Evolutionary conservation across 1,140 invertebrate species (phyloP).

Genomic region (Pomacea maculata): DNA sequence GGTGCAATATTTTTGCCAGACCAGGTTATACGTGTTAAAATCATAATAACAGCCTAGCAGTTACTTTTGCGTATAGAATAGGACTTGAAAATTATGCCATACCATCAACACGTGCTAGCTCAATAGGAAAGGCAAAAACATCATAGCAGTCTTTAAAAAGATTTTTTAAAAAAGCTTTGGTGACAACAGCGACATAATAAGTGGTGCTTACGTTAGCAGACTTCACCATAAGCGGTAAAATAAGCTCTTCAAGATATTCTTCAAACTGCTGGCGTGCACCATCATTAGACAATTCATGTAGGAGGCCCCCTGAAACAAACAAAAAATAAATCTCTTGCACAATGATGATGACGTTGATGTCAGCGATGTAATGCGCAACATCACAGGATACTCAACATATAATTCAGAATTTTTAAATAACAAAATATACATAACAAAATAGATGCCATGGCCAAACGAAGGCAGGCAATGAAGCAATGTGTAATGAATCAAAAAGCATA

Average conservation of each 20-base stretch:
- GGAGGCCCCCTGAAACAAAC: slow-evolving; percentile 79
- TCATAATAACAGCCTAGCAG: not conserved
- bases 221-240: slow-evolving; percentile 95
- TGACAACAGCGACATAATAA: slow-evolving; percentile 23
- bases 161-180: not conserved
- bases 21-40: not conserved
- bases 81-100: not conserved
- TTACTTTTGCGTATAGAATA: too few relatives aligned
- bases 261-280: slow-evolving; percentile 97
- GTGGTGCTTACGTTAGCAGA: slow-evolving; percentile 88
- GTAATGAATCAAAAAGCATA: too few relatives aligned
- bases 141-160: not conserved
- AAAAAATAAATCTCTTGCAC: not conserved
- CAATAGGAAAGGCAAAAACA: not conserved
- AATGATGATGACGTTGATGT: too few relatives aligned
- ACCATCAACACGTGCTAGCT: not conserved
- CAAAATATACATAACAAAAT: not conserved
- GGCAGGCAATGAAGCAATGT: too few relatives aligned
- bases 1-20: not conserved
- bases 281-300: slow-evolving; percentile 98
- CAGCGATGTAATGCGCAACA: too few relatives aligned
- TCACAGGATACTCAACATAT: too few relatives aligned
- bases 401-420: too few relatives aligned
- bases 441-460: too few relatives aligned
- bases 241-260: slow-evolving; percentile 92